Conservation (phyloP, 2,888 invertebrate species). For the Drosophila nigricruria region DNA sequence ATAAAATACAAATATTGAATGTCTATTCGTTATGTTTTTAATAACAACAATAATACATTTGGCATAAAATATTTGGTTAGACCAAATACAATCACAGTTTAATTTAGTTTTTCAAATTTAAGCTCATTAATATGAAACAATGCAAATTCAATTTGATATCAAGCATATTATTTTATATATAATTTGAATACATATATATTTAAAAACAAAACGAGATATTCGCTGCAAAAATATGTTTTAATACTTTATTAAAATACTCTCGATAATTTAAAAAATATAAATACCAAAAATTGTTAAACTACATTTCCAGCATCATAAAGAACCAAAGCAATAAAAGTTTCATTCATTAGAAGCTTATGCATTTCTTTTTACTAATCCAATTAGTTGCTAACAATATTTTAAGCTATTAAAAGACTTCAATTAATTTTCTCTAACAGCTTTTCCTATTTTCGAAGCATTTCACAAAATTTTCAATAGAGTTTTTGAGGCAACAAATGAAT, state of each 20-base stretch:
- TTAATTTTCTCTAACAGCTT: background rate
- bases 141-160: too few species aligned
- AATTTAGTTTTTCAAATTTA: too few species aligned
- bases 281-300: background rate
- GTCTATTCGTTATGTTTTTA: background rate
- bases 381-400: background rate
- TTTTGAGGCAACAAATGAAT: background rate
- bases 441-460: background rate
- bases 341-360: background rate
- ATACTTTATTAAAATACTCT: background rate
- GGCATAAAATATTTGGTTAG: background rate
- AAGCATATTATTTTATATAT: too few species aligned
- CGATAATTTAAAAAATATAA: background rate
- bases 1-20: too few species aligned
- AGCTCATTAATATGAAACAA: too few species aligned
- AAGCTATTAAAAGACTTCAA: background rate
- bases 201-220: background rate
- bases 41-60: background rate
- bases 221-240: background rate
- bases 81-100: background rate
- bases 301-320: background rate
- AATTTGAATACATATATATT: background rate
- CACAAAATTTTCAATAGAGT: background rate
- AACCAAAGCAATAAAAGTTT: background rate
- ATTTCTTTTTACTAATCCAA: slow-evolving; percentile 3